Conservation (phyloP, 1,140 invertebrate species). For the Mercenaria mercenaria region DNA sequence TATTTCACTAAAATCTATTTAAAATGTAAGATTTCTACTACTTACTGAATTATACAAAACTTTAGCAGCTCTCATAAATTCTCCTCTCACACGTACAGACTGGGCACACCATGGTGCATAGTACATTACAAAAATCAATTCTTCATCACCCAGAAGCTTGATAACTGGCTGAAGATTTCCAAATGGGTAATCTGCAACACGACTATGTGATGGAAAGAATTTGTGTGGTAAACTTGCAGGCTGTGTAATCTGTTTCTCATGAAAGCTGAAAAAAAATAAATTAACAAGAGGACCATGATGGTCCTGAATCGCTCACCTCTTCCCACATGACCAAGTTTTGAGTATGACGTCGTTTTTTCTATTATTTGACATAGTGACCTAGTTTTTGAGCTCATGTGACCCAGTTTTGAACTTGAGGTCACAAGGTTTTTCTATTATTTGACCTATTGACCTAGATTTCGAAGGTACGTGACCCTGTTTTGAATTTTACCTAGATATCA, state of each 20-base stretch:
- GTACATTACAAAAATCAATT: conserved; percentile 91
- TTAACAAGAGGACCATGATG: too few relatives aligned
- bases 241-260: conserved; percentile 71
- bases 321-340: too few relatives aligned
- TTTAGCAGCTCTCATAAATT: conserved; percentile 91
- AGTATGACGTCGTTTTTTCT: too few relatives aligned
- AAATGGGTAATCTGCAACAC: conserved; percentile 76
- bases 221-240: conserved; percentile 71
- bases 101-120: conserved; percentile 96
- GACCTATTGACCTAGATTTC: too few relatives aligned
- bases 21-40: background rate
- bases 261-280: conserved; percentile 68
- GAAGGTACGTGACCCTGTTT: too few relatives aligned
- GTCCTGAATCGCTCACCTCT: too few relatives aligned
- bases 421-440: too few relatives aligned
- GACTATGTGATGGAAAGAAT: conserved; percentile 76
- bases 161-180: conserved; percentile 76
- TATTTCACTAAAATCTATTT: too few relatives aligned
- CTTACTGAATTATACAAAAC: conserved; percentile 81
- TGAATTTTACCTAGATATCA: too few relatives aligned
- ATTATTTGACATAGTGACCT: too few relatives aligned
- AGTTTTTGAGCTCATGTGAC: too few relatives aligned
- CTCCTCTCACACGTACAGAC: conserved; percentile 90
- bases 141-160: conserved; percentile 75
- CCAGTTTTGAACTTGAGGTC: too few relatives aligned